Conservation (phyloP, 2,797 vertebrate species). For the Anniella stebbinsi region DNA sequence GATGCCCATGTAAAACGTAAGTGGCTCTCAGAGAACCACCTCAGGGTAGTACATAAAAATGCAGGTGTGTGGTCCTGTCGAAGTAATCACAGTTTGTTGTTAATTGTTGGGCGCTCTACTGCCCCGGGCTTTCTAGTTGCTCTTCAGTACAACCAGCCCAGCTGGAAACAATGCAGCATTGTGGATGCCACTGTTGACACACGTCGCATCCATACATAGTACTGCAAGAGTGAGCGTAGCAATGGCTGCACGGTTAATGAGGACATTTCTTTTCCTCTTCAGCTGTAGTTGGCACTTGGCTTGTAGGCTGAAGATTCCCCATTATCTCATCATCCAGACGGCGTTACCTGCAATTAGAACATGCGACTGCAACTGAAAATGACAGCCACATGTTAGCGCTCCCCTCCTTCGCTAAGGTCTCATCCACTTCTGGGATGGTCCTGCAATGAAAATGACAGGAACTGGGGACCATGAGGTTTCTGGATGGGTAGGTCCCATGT, state of each 20-base stretch:
- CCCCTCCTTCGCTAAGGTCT: neutral
- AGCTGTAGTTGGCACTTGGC: neutral
- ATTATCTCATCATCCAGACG: neutral
- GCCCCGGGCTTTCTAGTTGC: neutral
- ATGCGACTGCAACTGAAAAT: neutral
- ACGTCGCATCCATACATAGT: neutral
- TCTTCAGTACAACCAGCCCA: neutral
- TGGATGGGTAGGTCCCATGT: neutral
- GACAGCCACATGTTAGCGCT: neutral
- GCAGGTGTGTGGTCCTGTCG: conserved; percentile 56
- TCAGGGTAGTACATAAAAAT: conserved; percentile 61
- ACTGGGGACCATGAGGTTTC: too few relatives aligned
- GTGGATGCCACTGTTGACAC: too few relatives aligned
- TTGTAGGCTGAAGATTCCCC: neutral
- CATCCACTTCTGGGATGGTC: too few relatives aligned
- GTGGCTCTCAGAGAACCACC: neutral
- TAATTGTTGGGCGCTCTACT: neutral
- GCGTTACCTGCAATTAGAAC: neutral
- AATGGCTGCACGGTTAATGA: neutral
- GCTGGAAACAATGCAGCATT: neutral
- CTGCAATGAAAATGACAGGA: too few relatives aligned
- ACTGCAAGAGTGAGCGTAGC: neutral
- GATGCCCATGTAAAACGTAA: neutral
- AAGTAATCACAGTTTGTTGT: conserved; percentile 33
- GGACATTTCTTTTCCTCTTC: neutral